Percentiles rank a stretch among this genome's conserved stretches.
Evolutionary conservation across 2,888 invertebrate species (phyloP).

Genomic region (Drosophila subsilvestris): DNA sequence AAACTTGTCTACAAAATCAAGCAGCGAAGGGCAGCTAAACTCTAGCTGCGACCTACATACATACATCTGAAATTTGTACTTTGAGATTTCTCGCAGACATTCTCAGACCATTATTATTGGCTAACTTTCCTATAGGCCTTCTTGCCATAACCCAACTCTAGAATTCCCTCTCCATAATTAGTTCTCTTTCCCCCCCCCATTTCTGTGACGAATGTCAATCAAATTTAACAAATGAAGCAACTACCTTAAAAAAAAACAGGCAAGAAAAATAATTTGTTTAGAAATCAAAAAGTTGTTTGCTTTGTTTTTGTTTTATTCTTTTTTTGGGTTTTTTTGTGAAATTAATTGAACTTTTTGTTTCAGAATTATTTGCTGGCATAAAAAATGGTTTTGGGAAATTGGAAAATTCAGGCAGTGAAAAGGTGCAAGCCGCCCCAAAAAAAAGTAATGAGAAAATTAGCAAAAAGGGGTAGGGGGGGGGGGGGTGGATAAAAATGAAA

Average conservation of each 20-base stretch:
- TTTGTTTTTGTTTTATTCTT: conserved; percentile 6
- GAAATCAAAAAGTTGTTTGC: neutral
- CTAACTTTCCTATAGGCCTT: neutral
- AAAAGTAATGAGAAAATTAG: neutral
- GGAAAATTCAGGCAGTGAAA: neutral
- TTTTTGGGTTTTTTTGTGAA: neutral
- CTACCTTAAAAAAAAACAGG: too few species aligned
- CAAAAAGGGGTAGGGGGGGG: too few species aligned
- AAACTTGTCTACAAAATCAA: conserved; percentile 20
- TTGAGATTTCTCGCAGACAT: too few species aligned
- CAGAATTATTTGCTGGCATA: neutral
- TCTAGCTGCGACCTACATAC: neutral
- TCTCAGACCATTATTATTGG: neutral
- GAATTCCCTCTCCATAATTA: neutral
- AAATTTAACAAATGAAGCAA: too few species aligned
- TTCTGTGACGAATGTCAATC: neutral
- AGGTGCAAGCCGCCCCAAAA: neutral
- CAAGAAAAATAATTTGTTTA: neutral
- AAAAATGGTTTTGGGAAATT: neutral
- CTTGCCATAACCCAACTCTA: too few species aligned
- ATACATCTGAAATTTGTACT: neutral
- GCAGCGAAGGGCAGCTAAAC: neutral
- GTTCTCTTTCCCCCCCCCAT: neutral
- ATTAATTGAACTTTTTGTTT: neutral
- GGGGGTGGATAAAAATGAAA: too few species aligned